Evolutionary conservation across 1,140 invertebrate species (phyloP), one percentile per base, ranked within the genome.

Genomic region (Colletes latitarsis): DNA sequence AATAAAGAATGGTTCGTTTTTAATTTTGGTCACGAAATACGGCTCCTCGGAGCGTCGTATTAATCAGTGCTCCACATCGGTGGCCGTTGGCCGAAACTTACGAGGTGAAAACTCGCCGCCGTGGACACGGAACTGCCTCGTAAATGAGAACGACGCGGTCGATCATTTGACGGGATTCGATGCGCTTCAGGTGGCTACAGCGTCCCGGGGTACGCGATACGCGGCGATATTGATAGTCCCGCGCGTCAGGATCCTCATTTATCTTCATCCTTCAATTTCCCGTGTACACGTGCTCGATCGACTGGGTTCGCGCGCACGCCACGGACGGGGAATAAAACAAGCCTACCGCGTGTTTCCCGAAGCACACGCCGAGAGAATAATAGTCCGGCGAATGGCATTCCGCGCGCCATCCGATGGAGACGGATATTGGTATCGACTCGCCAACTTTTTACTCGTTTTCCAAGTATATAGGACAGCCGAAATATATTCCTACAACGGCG

Each of bases 251-350:
- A 49, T 68, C 62, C 78, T 75, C 72, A 53, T 80, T 80, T 80
- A 80, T 80, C 78, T 80, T 80, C 78, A 75, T 80, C 78, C 71
- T 64, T 80, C 78, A 80, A 80, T 80, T 80, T 80, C 78, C 78
- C 78, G 53, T 68, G 78, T 60, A 80, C 71, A 52, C 71, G 71
- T 75, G 63, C 63, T 80, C 53, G 70, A 79, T 74, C 62, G 53
- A 52, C 41, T n/a, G 57, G 49, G 17, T 49, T 64, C 66, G n/a
- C 49, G 63, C 41, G 5, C 63, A 14, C 30, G 30, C 39, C 4
- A 19, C 19, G 10, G 14, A 9, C 41, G 46, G 49, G 30, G 57
- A 80, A 80, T 74, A 67, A 80, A 80, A 52, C 21, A 52, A 67
- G 62, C 8, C 62, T 10, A 30, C 15, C n/a, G 30, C 19, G 62